Evolutionary conservation across 2,113 vertebrate genomes (phyloP).

Genomic region (Forbesichthys papilliferus): DNA sequence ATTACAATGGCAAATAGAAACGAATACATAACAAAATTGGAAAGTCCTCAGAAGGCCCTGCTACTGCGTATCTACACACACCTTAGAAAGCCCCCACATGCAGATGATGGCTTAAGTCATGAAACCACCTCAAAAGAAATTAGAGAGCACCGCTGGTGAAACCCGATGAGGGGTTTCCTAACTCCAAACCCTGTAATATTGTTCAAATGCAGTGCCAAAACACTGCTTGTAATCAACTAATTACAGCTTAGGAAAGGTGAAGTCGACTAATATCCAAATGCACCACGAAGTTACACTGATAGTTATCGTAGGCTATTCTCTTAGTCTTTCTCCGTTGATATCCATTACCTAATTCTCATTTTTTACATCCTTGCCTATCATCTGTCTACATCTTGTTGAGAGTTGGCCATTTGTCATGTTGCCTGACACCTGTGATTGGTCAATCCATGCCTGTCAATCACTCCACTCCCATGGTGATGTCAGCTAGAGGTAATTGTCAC

Average conservation of each 20-base stretch:
- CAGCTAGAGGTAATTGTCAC: slow-evolving; percentile 40
- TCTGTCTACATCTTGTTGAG: slow-evolving; percentile 21
- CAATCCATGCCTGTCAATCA: slow-evolving; percentile 59
- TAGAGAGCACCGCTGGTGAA: slow-evolving; percentile 15
- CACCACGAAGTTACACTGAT: not conserved
- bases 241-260: slow-evolving; percentile 6
- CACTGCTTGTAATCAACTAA: slow-evolving; percentile 45
- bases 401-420: slow-evolving; percentile 38
- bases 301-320: not conserved
- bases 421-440: slow-evolving; percentile 66
- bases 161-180: slow-evolving; percentile 34
- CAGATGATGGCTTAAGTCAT: not conserved
- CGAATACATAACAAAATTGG: too few relatives aligned
- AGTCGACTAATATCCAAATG: slow-evolving; percentile 20
- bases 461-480: slow-evolving; percentile 20
- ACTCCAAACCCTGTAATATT: slow-evolving; percentile 19
- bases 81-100: too few relatives aligned
- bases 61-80: too few relatives aligned
- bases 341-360: too few relatives aligned
- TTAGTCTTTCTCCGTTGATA: too few relatives aligned
- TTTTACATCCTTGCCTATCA: too few relatives aligned
- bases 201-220: not conserved
- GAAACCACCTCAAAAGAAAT: not conserved
- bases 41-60: too few relatives aligned
- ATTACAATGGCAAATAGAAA: too few relatives aligned